phyloP scores from a whole-genome alignment of 2,797 vertebrate species.

The Hephaestus fuliginosus region DNA sequence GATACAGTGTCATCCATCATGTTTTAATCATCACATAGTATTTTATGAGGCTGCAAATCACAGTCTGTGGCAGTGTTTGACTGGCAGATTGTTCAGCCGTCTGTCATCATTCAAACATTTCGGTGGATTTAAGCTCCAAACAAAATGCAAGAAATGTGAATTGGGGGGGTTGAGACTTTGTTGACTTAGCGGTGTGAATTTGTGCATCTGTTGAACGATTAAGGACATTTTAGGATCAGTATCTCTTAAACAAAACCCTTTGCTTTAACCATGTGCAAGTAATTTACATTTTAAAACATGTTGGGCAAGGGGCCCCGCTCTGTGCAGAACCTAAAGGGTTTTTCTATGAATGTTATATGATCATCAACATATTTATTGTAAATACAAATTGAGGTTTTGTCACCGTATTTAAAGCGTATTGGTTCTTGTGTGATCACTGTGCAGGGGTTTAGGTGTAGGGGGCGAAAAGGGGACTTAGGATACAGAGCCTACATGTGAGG shows the following conservation, averaged over 20 bases:
- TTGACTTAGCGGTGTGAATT: neutral
- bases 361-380: constrained; percentile 82
- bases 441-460: neutral
- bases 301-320: constrained; percentile 2
- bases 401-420: constrained; percentile 65
- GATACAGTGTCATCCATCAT: constrained; percentile 19
- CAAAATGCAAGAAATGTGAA: constrained; percentile 29
- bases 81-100: constrained; percentile 5
- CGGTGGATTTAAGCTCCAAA: constrained; percentile 10
- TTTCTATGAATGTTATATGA: constrained; percentile 60
- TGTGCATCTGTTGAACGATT: constrained; percentile 1
- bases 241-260: constrained; percentile 21
- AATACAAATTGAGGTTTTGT: constrained; percentile 66
- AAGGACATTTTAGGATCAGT: constrained; percentile 18
- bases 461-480: too few species aligned
- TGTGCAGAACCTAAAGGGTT: constrained; percentile 49
- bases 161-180: neutral
- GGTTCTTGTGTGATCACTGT: constrained; percentile 57
- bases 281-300: constrained; percentile 32
- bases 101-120: constrained; percentile 10
- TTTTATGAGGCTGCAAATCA: constrained; percentile 21
- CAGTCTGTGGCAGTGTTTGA: neutral
- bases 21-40: constrained; percentile 44
- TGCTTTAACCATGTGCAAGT: constrained; percentile 24
- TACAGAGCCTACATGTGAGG: too few species aligned